Base-by-base conservation (phyloP, 2,888 invertebrate species). In the Nudaria mundana region DNA sequence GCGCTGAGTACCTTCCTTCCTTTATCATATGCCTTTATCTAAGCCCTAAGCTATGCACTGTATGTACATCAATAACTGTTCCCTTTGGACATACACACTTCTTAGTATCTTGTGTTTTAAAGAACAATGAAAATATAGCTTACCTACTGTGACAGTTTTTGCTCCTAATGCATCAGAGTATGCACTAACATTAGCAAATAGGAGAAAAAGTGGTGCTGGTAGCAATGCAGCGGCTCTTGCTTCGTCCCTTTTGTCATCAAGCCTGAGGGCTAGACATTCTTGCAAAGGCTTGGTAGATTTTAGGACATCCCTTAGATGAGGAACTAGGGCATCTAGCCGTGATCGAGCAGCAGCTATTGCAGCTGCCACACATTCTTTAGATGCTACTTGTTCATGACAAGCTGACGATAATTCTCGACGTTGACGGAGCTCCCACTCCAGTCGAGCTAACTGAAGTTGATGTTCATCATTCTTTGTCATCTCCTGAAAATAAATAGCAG, bases 341-440 rank as follows among this genome's bases (percentile, higher is more conserved):
- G 94, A 93, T 36, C 93, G 92, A 44, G 95, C 94, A 8, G 91
- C 91, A 28, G 94, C 92, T 49, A 96, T 95, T 35, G 93, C 94
- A 25, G 92, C 90, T 1, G 93, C 92, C 1, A 97, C 92, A 30
- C 91, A 89, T 60, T 95, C 95, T 71, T 97, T 97, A 18, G 92
- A 92, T 14, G 92, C 91, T 25, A 95, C 92, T 5, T 97, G 82
- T 48, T 94, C 92, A 64, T 92, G 93, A 63, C 95, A 94, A 16
- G 94, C 91, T 23, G 92, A 91, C 1, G 97, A 92, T 29, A 97
- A 84, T 60, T 95, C 93, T 69, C 97, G 95, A 1, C 98, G 91
- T 72, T 98, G 96, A 11, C 93, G 93, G 34, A 98, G 81, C 76
- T 98, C 98, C 94, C 97, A 97, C 71, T 98, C 97, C 20, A 98